Conservation (phyloP, 2,797 vertebrate genomes). For the Salmo trutta region DNA sequence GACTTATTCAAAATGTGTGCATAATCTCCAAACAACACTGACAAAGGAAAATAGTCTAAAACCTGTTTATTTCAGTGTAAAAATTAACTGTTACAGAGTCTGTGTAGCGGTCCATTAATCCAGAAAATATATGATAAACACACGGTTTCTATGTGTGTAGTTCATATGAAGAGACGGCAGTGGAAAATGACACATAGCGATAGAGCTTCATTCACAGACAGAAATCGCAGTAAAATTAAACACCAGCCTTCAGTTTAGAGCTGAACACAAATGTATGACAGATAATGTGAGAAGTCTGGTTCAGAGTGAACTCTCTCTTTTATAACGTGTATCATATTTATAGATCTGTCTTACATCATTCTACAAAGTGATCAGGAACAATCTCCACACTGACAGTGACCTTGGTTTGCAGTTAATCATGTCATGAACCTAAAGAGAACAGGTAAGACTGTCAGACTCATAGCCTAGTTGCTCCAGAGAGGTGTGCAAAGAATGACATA, state of each 20-base stretch:
- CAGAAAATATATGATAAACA: neutral
- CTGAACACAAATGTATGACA: too few species aligned
- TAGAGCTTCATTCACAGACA: too few species aligned
- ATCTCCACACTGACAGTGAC: too few species aligned
- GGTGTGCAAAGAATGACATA: neutral
- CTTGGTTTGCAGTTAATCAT: too few species aligned
- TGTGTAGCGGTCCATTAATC: neutral
- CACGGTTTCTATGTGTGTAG: neutral
- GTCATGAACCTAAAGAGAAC: neutral
- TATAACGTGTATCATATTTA: too few species aligned
- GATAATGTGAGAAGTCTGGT: neutral
- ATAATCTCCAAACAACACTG: neutral
- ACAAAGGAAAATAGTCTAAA: neutral
- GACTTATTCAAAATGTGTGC: neutral
- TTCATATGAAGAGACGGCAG: neutral
- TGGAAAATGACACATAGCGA: neutral
- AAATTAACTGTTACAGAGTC: neutral
- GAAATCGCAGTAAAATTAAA: too few species aligned
- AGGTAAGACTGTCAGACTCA: neutral
- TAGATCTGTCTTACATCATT: too few species aligned
- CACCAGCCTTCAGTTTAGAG: too few species aligned
- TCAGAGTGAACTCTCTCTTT: too few species aligned
- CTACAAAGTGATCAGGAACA: too few species aligned
- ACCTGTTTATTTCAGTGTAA: conserved; percentile 3
- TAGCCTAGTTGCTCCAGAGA: neutral